Evolutionary conservation across 2,888 invertebrate species (phyloP), one percentile per base, ranked within the genome.

Genomic region (Oscheius onirici): DNA sequence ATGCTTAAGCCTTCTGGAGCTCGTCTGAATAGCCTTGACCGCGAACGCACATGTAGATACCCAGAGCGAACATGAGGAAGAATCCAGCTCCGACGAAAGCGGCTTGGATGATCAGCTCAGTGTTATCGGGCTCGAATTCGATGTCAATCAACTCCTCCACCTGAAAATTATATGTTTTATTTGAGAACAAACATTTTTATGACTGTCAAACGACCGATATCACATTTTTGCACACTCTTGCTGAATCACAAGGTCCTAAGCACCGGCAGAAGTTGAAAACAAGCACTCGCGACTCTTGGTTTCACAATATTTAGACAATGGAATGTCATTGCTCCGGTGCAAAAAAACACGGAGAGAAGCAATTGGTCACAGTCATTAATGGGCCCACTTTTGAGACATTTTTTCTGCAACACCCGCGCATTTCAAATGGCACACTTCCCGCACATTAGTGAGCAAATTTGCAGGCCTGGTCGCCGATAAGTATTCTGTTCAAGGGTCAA

Each of bases 61-160:
- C 80, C 22, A 82, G 70, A 17, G 74, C 55, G 28, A 80, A 74
- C 72, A 77, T 74, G n/a, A 78, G 22, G 28, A 69, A 70, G 41
- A 74, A 77, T 1, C 61, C 52, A 15, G 73, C 58, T 11, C 41
- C 72, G 26, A 72, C 41, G 24, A 60, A 67, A 28, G 77, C 20
- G 11, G 79, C 82, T 51, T 81, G 76, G 26, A 82, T 57, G 70
- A 84, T 77, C 2, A 84, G 72, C 6, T 78, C 73, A 3, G 77
- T 28, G 72, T 84, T 84, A 76, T 81, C 80, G n/a, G 81, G 76
- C 1, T 81, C 74, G 55, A 75, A 79, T 63, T 84, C 84, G 65
- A 84, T 75, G 24, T 77, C 74, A 20, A 83, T 65, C 24, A 84
- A 74, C 34, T 79, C 73, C 1, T 79, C 78, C 6, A 74, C 75